phyloP scores from a whole-genome alignment of 2,797 vertebrate genomes.

The Semotilus atromaculatus region DNA sequence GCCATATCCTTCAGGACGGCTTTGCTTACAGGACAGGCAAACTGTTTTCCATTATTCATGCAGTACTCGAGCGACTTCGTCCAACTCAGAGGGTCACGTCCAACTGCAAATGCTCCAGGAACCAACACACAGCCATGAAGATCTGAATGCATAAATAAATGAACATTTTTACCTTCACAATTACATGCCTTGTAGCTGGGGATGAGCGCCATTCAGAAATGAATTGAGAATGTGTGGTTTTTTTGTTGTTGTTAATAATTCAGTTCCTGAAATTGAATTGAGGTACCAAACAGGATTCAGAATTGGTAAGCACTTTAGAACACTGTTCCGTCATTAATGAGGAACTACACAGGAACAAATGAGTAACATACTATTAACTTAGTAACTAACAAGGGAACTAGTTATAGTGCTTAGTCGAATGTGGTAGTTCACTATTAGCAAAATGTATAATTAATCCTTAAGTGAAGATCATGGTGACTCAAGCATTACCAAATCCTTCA shows the following conservation, averaged over 20 bases:
- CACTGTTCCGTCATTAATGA: background rate
- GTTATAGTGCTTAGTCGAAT: no score
- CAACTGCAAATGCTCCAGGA: conserved; percentile 36
- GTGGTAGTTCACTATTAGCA: no score
- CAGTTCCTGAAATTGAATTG: background rate
- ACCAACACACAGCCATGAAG: conserved; percentile 64
- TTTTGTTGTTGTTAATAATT: no score
- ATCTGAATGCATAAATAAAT: conserved; percentile 60
- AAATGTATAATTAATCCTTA: no score
- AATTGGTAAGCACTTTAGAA: background rate
- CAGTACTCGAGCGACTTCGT: conserved; percentile 65
- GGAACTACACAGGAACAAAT: background rate
- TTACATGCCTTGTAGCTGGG: background rate
- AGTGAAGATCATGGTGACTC: no score
- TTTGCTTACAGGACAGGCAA: conserved; percentile 58
- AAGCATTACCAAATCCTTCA: no score
- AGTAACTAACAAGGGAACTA: no score
- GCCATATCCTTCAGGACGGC: conserved; percentile 26
- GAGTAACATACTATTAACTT: no score
- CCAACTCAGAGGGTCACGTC: conserved; percentile 55
- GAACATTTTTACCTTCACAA: background rate
- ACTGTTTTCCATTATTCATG: rapidly evolving
- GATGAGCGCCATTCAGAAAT: background rate
- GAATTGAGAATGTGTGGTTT: background rate
- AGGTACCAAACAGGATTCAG: background rate